Conservation (phyloP, 1,140 invertebrate species). For the Sarcophaga peregrina region DNA sequence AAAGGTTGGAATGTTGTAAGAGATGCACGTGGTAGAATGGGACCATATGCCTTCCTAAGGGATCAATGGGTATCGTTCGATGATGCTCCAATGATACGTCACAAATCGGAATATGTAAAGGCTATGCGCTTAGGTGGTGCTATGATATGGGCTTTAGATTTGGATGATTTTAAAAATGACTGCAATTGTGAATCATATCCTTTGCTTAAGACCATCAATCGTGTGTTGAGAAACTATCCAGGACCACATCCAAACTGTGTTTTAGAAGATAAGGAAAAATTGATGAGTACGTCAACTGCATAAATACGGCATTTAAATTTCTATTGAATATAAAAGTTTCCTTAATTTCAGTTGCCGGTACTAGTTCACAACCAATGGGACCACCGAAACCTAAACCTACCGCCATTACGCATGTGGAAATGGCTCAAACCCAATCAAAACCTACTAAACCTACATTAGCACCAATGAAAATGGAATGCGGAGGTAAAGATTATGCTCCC, state of each 20-base stretch:
- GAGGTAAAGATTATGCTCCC: slow-evolving; percentile 71
- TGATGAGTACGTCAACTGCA: slow-evolving; percentile 54
- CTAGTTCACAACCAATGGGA: not conserved
- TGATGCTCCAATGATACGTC: slow-evolving; percentile 77
- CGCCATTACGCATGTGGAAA: not conserved
- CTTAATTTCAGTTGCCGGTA: slow-evolving; percentile 33
- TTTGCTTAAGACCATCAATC: slow-evolving; percentile 80
- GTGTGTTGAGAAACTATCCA: slow-evolving; percentile 76
- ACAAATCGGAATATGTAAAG: slow-evolving; percentile 80
- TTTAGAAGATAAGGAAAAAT: slow-evolving; percentile 54
- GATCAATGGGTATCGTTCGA: slow-evolving; percentile 90
- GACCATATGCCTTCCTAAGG: slow-evolving; percentile 78
- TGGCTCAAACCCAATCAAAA: slow-evolving; percentile 27
- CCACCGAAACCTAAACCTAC: slow-evolving; percentile 36
- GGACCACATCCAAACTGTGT: slow-evolving; percentile 57
- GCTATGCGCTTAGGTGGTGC: slow-evolving; percentile 81
- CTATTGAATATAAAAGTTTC: not conserved
- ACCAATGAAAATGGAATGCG: slow-evolving; percentile 68
- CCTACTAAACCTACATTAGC: slow-evolving; percentile 54
- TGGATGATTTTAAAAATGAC: slow-evolving; percentile 78
- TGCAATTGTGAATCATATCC: slow-evolving; percentile 85
- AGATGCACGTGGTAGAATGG: slow-evolving; percentile 77
- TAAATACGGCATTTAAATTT: no score
- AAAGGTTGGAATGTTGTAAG: slow-evolving; percentile 76
- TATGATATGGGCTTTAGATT: slow-evolving; percentile 89